phyloP scores from a whole-genome alignment of 2,888 invertebrate genomes.

The Cantharis rufa region DNA sequence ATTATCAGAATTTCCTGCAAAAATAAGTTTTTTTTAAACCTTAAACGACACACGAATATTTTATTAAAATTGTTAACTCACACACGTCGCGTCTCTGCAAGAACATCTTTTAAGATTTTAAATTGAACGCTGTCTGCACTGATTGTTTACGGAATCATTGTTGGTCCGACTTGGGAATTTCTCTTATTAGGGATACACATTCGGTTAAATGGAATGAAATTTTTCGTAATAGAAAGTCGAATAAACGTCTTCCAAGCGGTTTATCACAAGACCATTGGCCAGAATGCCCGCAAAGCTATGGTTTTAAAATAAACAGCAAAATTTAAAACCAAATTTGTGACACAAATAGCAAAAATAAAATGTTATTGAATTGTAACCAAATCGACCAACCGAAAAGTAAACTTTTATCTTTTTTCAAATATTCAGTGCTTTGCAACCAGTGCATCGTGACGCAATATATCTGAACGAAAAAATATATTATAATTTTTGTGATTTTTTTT shows the following conservation, averaged over 20 bases:
- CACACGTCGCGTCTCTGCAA: neutral
- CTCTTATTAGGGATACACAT: neutral
- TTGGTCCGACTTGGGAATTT: neutral
- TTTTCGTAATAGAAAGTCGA: neutral
- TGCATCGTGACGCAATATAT: no score
- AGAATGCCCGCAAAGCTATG: neutral
- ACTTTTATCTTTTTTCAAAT: no score
- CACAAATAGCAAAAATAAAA: no score
- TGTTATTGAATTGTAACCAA: no score
- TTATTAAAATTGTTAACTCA: neutral
- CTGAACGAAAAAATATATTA: no score
- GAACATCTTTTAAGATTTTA: neutral
- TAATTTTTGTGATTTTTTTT: no score
- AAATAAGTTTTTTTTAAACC: neutral
- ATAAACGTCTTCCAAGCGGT: neutral
- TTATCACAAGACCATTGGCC: neutral
- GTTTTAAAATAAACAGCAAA: neutral
- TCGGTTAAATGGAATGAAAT: neutral
- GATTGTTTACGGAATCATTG: neutral
- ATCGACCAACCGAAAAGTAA: no score
- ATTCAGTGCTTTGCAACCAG: no score
- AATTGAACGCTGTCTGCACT: neutral
- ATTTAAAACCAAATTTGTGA: no score
- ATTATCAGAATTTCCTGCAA: neutral
- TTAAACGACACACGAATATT: no score